A percentile compares a stretch with the other conserved stretches of the same genome.
Evolutionary conservation across 2,888 invertebrate species (phyloP).

Genomic region (Cybosia mesomella): DNA sequence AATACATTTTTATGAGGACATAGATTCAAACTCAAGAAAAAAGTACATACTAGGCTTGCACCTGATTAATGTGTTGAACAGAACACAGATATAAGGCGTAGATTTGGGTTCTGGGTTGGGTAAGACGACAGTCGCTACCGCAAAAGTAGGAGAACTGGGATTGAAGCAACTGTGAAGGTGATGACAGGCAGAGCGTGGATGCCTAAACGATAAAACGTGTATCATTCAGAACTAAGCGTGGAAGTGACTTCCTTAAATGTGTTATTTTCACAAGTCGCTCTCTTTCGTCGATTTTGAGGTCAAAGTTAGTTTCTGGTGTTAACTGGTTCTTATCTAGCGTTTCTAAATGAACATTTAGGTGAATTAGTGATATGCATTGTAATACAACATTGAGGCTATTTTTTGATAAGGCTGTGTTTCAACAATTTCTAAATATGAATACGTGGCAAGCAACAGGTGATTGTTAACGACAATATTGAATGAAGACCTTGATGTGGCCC

Average conservation of each 20-base stretch:
- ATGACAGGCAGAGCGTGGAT: background rate
- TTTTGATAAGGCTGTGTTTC: background rate
- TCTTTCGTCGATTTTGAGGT: background rate
- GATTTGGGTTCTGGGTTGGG: too few relatives aligned
- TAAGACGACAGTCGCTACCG: background rate
- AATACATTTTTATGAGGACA: background rate
- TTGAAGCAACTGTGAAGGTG: background rate
- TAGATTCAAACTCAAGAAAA: too few relatives aligned
- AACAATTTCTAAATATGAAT: background rate
- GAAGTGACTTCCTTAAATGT: background rate
- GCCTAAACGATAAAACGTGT: background rate
- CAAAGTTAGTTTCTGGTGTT: constrained; percentile 1
- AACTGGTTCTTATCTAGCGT: constrained; percentile 7
- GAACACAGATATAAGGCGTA: too few relatives aligned
- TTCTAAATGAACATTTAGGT: background rate
- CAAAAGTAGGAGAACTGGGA: background rate
- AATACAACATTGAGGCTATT: background rate
- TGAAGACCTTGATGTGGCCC: background rate
- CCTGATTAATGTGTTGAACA: too few relatives aligned
- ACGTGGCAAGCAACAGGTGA: background rate
- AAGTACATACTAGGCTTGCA: too few relatives aligned
- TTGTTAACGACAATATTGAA: background rate
- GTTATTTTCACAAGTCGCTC: background rate
- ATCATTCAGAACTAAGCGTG: background rate
- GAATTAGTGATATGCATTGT: background rate